Base-by-base conservation (phyloP, 2,888 invertebrate species). In the Trachelus stipa region DNA sequence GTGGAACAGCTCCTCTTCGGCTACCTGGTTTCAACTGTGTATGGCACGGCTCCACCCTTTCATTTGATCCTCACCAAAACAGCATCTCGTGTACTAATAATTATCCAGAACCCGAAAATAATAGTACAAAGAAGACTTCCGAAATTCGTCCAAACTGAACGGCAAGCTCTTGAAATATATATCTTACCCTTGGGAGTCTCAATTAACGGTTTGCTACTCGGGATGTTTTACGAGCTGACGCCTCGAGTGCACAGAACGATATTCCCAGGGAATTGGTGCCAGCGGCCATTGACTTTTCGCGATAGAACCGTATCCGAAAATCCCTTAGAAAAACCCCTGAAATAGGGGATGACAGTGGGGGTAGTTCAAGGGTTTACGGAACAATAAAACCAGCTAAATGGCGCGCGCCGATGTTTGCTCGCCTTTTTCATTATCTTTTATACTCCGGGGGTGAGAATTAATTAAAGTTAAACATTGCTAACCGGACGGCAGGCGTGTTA, bases 401-500 rank as follows among this genome's bases (percentile, higher is more conserved):
- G 75, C 77, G 76, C 69, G 33, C 30, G 71, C 69, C 56, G 33
- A 73, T 87, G 86, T 89, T 89, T 88, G 83, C 80, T 80, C 83
- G 81, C 81, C 56, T 83, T 85, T 87, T 89, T 88, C 88, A 88
- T 88, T 84, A 86, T 79, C 77, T 83, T 87, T 89, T 87, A 88
- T 85, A 83, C 11, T 30, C 31, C 77, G 71, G 83, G 82, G 83
- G 85, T 78, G 79, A 79, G 82, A 82, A 88, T 87, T 89, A 88
- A 89, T 89, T 87, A 88, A 89, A 88, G 87, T 87, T 86, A 88
- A 88, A 89, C 88, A 88, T 79, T 75, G 76, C 81, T 86, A 88
- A 89, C 87, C 85, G 86, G 83, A 83, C 75, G 76, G 82, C 83
- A 85, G 86, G 85, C 85, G 84, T 84, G 85, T 86, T 87, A 85